These are phyloP conservation scores for Aphis craccivora DNA, from an alignment of 1,140 invertebrate species.

Conservation along the genomic window DNA sequence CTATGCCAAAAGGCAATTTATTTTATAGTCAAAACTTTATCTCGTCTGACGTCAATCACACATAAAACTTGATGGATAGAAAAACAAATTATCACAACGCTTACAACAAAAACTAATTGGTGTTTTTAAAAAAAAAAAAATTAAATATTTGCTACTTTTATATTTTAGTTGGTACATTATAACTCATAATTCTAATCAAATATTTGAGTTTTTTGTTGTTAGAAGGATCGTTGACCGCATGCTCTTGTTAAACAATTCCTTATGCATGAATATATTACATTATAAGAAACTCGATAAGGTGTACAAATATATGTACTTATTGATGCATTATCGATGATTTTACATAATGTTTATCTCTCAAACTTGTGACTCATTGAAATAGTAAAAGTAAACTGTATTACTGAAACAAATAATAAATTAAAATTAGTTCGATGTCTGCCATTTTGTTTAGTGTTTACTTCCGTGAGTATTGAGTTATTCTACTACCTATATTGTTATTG, in stretches of 20 bases:
- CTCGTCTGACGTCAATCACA: background rate
- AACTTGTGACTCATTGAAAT: background rate
- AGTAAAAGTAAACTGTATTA: background rate
- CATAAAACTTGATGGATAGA: background rate
- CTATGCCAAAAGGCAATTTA: background rate
- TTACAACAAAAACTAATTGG: background rate
- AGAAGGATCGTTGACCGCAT: background rate
- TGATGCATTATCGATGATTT: background rate
- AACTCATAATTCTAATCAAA: background rate
- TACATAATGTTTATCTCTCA: background rate
- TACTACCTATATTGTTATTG: background rate
- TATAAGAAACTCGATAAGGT: background rate
- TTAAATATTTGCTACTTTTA: background rate
- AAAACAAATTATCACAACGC: background rate
- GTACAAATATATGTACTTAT: background rate
- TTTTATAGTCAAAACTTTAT: background rate
- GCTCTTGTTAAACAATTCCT: background rate
- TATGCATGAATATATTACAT: background rate
- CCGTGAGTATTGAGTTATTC: background rate
- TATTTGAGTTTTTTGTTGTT: background rate
- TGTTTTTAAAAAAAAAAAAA: background rate
- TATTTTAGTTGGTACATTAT: background rate
- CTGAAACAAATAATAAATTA: background rate
- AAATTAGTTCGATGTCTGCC: background rate
- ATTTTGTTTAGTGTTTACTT: no score